Evolutionary conservation across 1,140 invertebrate genomes (phyloP).

Genomic region (Pseudomyrmex pallidus): DNA sequence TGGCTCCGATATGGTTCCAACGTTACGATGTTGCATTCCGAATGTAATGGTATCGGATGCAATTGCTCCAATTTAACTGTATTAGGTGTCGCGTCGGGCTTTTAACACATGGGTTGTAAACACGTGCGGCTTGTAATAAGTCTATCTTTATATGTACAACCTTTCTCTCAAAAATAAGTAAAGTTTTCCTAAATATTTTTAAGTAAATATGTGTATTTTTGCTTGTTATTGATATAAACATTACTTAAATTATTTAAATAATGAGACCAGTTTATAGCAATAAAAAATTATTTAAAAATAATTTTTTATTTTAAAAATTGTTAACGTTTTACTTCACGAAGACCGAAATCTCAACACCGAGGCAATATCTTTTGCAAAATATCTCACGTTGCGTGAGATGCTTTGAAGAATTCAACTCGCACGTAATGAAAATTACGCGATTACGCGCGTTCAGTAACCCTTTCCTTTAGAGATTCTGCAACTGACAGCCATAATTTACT

Average conservation of each 20-base stretch:
- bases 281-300: conserved; percentile 4
- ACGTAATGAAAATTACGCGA: conserved; percentile 52
- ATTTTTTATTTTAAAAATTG: not conserved
- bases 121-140: not conserved
- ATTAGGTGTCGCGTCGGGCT: not conserved
- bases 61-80: conserved; percentile 48
- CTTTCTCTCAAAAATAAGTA: not conserved
- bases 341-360: not conserved
- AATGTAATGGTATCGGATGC: conserved; percentile 31
- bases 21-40: conserved; percentile 40
- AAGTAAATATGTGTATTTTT: not conserved
- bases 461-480: conserved; percentile 45
- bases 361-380: not conserved
- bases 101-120: conserved; percentile 16
- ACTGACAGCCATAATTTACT: conserved; percentile 52
- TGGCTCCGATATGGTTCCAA: conserved; percentile 40
- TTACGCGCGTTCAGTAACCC: conserved; percentile 41
- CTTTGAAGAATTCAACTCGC: conserved; percentile 24
- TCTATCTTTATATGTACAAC: no score
- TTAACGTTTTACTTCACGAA: not conserved
- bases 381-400: not conserved
- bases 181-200: not conserved
- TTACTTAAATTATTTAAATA: not conserved
- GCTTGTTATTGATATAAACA: not conserved
- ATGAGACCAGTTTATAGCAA: no score